Base-by-base conservation (phyloP, 2,888 invertebrate species). In the Myathropa florea region DNA sequence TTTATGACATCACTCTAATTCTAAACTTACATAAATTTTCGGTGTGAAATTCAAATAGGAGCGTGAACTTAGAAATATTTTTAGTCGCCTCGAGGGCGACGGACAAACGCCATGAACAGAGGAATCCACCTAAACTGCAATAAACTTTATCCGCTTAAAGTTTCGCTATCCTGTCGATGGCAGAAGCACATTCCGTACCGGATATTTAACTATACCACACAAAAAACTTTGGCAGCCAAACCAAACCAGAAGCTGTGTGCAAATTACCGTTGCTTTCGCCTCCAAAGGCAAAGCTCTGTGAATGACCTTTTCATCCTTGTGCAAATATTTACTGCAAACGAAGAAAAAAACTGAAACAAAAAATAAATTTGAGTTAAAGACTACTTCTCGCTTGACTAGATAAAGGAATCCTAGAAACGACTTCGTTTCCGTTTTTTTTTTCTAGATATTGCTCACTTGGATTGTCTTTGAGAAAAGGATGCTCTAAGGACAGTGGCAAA, bases 381-480 rank as follows among this genome's bases (percentile, higher is more conserved):
- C 71, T 71, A 65, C 71, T 67, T 82, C 71, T 64, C 77, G 65
- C 82, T 82, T 77, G 76, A 71, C 82, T 82, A 61, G 71, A 61
- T 82, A 82, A 82, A 67, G 76, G 71, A 76, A 82, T 61, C 71
- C 63, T 73, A 28, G 33, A 68, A 68, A 68, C 55, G 24, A 65
- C 24, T 57, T 24, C 24, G 57, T 24, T 57, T 24, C 7, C 18
- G 7, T 46, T 46, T 46, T 46, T 33, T 33, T n/a, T 18, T 46
- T 46, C 18, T 1, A 46, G 46, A 46, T 46, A 46, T 46, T 46
- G 46, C 18, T 46, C 46, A 46, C 46, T 46, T 46, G 46, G 46
- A 46, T 46, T 46, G 46, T 46, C 46, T 46, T 46, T 46, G 46
- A 18, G 46, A 46, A 46, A n/a, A 46, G 46, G 46, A 46, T 46